Evolutionary conservation across 2,113 vertebrate species (phyloP), one percentile per base, ranked within the genome.

Genomic region (Lanius collurio): DNA sequence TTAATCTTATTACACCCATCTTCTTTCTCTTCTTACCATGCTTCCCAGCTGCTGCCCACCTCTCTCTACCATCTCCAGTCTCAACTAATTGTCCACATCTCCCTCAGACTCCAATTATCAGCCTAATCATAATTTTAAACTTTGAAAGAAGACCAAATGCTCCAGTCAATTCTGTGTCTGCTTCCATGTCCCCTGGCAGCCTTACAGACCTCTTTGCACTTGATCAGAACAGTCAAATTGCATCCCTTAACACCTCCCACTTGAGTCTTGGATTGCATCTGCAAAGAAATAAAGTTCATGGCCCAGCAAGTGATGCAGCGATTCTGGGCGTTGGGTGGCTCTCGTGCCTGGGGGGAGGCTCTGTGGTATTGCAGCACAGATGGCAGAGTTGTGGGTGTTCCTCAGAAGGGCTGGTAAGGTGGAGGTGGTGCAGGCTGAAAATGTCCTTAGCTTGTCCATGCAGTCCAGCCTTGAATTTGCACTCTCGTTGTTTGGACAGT

Each of bases 161-260:
- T 83, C 59, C 46, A 71, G 65, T 75, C 22, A 23, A 33, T 91
- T 71, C 76, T 81, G 50, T 6, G 31, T n/a, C 73, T 3, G 0
- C 52, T 91, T 77, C 42, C 62, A 35, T 11, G 6, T 91, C 83
- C 76, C 59, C n/a, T 1, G 0, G 59, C 86, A 92, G 76, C 56
- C 73, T 89, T 2, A 0, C 63, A 76, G 88, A 88, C 86, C 60
- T 86, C 4, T 0, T 60, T 73, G 50, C 46, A 14, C 89, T 88
- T 90, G 84, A 80, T 96, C 87, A 88, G 94, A 94, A 84, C 87
- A 91, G 69, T 86, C 62, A 87, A 84, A 94, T 94, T 70, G 80
- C 53, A 30, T 49, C 56, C 78, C 74, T 64, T 63, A 41, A 69
- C 81, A 57, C 93, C 69, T 94, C 89, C 91, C 69, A 85, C 81